Base-by-base conservation (phyloP, 2,888 invertebrate genomes). In the Protonemura montana region DNA sequence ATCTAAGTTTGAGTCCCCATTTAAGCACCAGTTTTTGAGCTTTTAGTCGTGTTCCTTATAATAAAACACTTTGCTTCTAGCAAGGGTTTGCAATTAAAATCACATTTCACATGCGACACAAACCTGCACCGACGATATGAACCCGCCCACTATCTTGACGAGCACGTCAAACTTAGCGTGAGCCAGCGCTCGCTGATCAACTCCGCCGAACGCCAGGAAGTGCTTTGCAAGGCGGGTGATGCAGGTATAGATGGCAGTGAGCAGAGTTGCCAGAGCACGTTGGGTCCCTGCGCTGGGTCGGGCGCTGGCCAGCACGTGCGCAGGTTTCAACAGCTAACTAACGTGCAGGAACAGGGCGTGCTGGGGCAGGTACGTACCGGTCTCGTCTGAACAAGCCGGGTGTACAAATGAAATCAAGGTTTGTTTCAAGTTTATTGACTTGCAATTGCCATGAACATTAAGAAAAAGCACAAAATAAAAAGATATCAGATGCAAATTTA, bases 171-270 rank as follows among this genome's bases (percentile, higher is more conserved):
- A 59, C 59, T 59, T 59, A 2, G 59, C 59, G 16, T 10, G 16
- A 1, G 59, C 13, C 59, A 59, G 59, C 59, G 21, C 59, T 10
- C 59, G 59, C 89, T 92, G 92, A 13, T 91, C 89, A 87, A 91
- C 90, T 0, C 92, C 91, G n/a, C n/a, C n/a, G n/a, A n/a, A n/a
- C n/a, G n/a, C n/a, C n/a, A n/a, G 90, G 88, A 94, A 95, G 90
- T 95, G 94, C 89, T 93, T 94, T 0, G 94, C 92, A 35, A 95
- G 90, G 85, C 92, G 92, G 86, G 92, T 93, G 5, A 94, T 89
- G 82, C 93, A 92, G 25, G 91, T 92, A 89, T 93, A 95, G 76
- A 93, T 91, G 86, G 92, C 92, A 78, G 93, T 92, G 21, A 94
- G 89, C 87, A 93, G 92, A 89, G 93, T 93, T 85, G 94, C 92